Base-by-base conservation (phyloP, 2,113 vertebrate species). In the Chauna torquata region DNA sequence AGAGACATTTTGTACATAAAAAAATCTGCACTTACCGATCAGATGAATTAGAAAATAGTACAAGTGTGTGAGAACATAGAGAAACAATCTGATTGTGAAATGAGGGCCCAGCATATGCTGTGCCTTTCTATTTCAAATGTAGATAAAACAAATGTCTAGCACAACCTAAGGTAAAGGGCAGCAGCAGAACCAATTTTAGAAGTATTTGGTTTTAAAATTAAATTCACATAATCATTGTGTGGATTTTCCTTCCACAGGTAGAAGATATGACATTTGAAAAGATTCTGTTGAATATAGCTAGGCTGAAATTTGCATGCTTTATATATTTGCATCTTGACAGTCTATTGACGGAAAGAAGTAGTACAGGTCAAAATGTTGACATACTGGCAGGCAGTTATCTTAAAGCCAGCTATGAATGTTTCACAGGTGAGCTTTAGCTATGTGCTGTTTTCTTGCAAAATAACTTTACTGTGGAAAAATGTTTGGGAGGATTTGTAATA, bases 141-240 rank as follows among this genome's bases (percentile, higher is more conserved):
- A 61, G 65, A 4, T 50, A 59, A 42, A 69, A 14, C 9, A 91
- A 64, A 77, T 4, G 11, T 57, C 11, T 47, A 64, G 52, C 52
- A 88, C 28, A 96, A 93, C 36, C 45, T 13, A 90, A 17, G 28
- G 32, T 76, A 93, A 96, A 96, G 23, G 38, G 30, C 69, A 96
- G 34, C 12, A 95, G 30, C 20, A 94, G 55, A 96, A 77, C 12
- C 34, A 25, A 64, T 91, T 93, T 91, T 82, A 75, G 44, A 93
- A 84, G n/a, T 82, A 95, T 82, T 62, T 89, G 8, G 7, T 74
- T 97, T 97, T 96, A 82, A 91, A 52, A 93, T 66, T 69, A 77
- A 84, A 78, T 8, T 64, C 23, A 36, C 25, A 58, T 3, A 40
- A 52, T 52, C 16, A 50, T 8, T 1, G 0, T 13, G 55, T 65